phyloP scores from a whole-genome alignment of 1,140 invertebrate species.

The Lasioglossum baleicum region DNA sequence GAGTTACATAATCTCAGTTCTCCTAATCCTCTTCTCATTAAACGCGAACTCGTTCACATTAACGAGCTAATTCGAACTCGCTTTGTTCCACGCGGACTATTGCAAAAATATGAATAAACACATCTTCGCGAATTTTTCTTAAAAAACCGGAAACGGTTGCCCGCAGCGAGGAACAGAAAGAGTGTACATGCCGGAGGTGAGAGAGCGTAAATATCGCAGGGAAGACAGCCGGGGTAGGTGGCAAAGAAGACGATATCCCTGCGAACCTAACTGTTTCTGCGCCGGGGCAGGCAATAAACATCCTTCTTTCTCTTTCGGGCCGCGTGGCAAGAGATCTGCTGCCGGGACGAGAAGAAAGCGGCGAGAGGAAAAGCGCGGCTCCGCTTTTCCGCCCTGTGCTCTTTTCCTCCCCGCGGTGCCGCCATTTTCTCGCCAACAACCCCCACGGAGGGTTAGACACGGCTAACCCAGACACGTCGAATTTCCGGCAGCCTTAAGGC shows the following conservation, averaged over 20 bases:
- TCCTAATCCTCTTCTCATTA: too few relatives aligned
- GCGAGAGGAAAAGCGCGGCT: neutral
- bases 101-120: too few relatives aligned
- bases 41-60: too few relatives aligned
- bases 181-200: neutral
- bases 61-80: too few relatives aligned
- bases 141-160: neutral
- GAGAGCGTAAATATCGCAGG: neutral
- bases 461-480: slow-evolving; percentile 3
- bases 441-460: neutral
- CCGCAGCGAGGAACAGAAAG: neutral
- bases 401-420: neutral
- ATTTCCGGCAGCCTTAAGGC: slow-evolving; percentile 5
- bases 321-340: neutral
- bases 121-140: too few relatives aligned
- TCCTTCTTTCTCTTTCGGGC: neutral
- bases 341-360: neutral
- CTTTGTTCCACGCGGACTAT: too few relatives aligned
- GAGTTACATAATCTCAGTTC: too few relatives aligned
- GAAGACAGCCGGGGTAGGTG: neutral
- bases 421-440: neutral
- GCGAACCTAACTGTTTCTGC: slow-evolving; percentile 5
- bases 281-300: neutral
- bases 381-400: neutral
- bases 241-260: neutral